Percentiles rank a stretch among this genome's conserved stretches.
These are phyloP conservation scores for Sesia bembeciformis DNA, from an alignment of 2,888 invertebrate genomes.

Conservation along the genomic window DNA sequence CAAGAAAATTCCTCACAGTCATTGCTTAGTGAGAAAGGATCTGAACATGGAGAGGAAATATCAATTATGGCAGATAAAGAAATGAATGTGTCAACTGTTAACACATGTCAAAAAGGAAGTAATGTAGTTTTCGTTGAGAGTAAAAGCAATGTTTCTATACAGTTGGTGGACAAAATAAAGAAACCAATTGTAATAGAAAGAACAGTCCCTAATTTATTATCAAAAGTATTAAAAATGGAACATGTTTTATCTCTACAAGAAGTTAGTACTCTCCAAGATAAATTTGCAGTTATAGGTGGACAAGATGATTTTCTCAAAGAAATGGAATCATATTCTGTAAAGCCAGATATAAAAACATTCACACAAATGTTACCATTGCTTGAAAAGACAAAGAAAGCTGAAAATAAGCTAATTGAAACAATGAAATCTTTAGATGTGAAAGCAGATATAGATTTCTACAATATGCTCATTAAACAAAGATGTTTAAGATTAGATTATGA, in stretches of 20 bases:
- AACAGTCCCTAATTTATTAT: slow-evolving; percentile 79
- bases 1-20: not conserved
- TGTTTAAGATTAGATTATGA: slow-evolving; percentile 80
- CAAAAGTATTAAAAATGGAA: slow-evolving; percentile 73
- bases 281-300: slow-evolving; percentile 87
- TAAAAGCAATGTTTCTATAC: slow-evolving; percentile 4
- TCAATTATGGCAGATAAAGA: not conserved
- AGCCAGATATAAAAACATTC: slow-evolving; percentile 86
- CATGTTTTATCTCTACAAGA: slow-evolving; percentile 75
- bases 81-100: not conserved
- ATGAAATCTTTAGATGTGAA: slow-evolving; percentile 76
- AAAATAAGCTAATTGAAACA: slow-evolving; percentile 77
- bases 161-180: slow-evolving; percentile 7
- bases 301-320: slow-evolving; percentile 81
- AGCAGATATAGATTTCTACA: slow-evolving; percentile 88
- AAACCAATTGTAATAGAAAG: slow-evolving; percentile 12
- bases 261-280: slow-evolving; percentile 75
- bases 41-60: not conserved
- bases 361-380: slow-evolving; percentile 83
- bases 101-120: not conserved
- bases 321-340: slow-evolving; percentile 79
- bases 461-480: slow-evolving; percentile 88
- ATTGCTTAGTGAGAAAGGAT: not conserved
- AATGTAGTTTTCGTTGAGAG: not conserved
- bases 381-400: slow-evolving; percentile 78